phyloP scores from a whole-genome alignment of 37 sponge, comb jelly and placozoan genomes.

The Aphrocallistes beatrix region DNA sequence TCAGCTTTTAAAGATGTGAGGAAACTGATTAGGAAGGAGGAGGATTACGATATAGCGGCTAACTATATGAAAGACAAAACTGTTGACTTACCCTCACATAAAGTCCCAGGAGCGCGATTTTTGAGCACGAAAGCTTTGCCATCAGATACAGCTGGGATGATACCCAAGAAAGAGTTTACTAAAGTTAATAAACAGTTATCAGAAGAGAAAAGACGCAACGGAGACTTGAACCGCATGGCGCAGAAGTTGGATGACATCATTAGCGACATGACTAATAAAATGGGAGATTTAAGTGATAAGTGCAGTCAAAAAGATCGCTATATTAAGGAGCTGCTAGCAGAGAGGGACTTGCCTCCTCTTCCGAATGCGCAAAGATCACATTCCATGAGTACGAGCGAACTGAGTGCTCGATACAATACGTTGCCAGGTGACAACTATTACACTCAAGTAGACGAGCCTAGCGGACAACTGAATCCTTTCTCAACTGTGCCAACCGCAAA shows the following conservation, averaged over 20 bases:
- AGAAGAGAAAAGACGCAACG: background rate
- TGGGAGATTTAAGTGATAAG: background rate
- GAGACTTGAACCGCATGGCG: background rate
- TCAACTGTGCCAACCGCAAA: background rate
- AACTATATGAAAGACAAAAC: background rate
- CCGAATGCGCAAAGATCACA: background rate
- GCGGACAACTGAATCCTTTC: too few species aligned
- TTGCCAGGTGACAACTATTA: background rate
- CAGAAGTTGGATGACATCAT: background rate
- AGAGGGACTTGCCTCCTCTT: background rate
- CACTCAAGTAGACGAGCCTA: background rate
- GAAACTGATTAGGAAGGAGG: slow-evolving; percentile 4
- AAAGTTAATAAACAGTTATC: background rate
- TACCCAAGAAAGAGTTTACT: background rate
- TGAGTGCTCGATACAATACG: background rate
- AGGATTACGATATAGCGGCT: background rate
- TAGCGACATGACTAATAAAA: too few species aligned
- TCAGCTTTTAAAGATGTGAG: background rate
- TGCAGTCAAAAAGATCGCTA: background rate
- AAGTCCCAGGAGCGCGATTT: background rate
- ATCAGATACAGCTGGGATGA: too few species aligned
- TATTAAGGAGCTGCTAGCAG: background rate
- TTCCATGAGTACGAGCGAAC: background rate
- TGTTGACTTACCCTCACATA: background rate
- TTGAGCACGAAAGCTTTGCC: background rate